Base-by-base conservation (phyloP, 2,888 invertebrate species). In the Druceiella hillmani region DNA sequence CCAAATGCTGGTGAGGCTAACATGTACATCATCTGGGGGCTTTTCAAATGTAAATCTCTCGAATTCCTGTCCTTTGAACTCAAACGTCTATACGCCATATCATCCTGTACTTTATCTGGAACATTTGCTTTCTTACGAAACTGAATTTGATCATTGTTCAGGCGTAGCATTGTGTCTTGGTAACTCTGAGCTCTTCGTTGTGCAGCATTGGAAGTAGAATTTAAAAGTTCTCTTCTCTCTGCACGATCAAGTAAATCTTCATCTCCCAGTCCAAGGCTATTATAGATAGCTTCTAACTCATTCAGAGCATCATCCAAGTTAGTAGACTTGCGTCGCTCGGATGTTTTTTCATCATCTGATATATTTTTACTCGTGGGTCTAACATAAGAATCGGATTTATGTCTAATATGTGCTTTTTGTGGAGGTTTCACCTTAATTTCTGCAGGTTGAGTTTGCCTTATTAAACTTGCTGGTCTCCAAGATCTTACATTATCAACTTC, bases 251-350 rank as follows among this genome's bases (percentile, higher is more conserved):
- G 59, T 40, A 88, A 70, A 62, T 87, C 85, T 58, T 87, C 87
- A 55, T 90, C 90, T 1, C 83, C 85, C 33, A 91, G 67, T n/a
- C 83, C 81, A 38, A 93, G 72, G 52, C 88, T 90, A 51, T 89
- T 87, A 56, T 89, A 88, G 55, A 93, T 91, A n/a, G 86, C 85
- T 68, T 93, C 92, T 37, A 93, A 62, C 62, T 93, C 93, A 52
- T 83, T 83, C 14, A 93, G 74, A 35, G 92, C 92, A 55, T 92
- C 90, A 56, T 90, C 90, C 24, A 90, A 70, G 59, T 89, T 89
- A 10, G 81, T 79, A 2, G 86, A 85, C 59, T 83, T 85, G 49
- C 78, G 65, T 51, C 73, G 64, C 51, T 70, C 69, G 37, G 69
- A 69, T 50, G 54, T 58, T 49, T 64, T 66, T 49, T 74, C 72